A percentile compares a stretch with the other conserved stretches of the same genome.
These are phyloP conservation scores for Drosophila repletoides DNA, from an alignment of 1,140 invertebrate genomes.

Conservation along the genomic window DNA sequence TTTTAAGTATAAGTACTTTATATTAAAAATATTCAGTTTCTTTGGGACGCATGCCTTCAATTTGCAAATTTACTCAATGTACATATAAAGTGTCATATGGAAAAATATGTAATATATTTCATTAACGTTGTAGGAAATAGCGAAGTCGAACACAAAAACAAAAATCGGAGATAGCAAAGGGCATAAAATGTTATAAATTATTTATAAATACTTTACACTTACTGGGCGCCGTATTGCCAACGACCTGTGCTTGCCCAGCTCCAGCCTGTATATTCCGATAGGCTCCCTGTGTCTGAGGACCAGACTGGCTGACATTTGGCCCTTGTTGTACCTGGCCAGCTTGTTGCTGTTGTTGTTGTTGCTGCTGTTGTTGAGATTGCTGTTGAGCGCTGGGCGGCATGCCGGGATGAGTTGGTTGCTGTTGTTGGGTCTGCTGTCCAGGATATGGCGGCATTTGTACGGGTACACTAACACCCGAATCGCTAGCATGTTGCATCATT, in stretches of 20 bases:
- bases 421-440: slow-evolving; percentile 56
- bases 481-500: slow-evolving; percentile 50
- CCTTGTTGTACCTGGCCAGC: slow-evolving; percentile 49
- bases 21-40: no score
- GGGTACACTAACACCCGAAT: slow-evolving; percentile 28
- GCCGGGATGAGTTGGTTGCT: slow-evolving; percentile 70
- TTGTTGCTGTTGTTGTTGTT: slow-evolving; percentile 60
- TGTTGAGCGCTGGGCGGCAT: slow-evolving; percentile 75
- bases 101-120: no score
- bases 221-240: slow-evolving; percentile 60
- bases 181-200: no score
- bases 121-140: no score
- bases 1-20: no score
- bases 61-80: no score
- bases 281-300: slow-evolving; percentile 51
- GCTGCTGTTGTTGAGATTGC: slow-evolving; percentile 82
- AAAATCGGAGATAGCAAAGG: no score
- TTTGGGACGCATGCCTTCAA: no score
- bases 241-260: slow-evolving; percentile 51
- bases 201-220: slow-evolving; percentile 74
- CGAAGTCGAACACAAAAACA: no score
- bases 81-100: no score
- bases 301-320: slow-evolving; percentile 46
- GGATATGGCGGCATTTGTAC: slow-evolving; percentile 78
- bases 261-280: slow-evolving; percentile 61